phyloP scores from a whole-genome alignment of 2,797 vertebrate genomes.

The Sphenodon punctatus region DNA sequence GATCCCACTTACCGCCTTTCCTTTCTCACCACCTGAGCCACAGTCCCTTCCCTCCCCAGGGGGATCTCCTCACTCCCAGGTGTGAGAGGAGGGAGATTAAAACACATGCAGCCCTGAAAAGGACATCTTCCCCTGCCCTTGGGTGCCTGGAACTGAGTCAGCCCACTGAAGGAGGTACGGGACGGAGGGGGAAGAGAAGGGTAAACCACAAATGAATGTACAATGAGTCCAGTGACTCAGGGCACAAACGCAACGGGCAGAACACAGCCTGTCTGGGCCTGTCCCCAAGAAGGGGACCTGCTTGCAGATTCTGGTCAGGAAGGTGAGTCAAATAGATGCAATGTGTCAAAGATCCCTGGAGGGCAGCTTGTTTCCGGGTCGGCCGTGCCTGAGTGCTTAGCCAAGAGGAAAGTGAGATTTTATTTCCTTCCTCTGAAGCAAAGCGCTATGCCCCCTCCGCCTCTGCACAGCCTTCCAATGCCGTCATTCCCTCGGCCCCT shows the following conservation, averaged over 20 bases:
- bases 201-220: no score
- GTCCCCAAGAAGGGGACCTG: background rate
- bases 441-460: background rate
- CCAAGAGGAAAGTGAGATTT: background rate
- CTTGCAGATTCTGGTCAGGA: background rate
- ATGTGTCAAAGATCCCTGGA: background rate
- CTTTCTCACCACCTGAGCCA: background rate
- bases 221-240: no score
- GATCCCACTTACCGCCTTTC: background rate
- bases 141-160: background rate
- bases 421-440: constrained; percentile 20
- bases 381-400: background rate
- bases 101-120: background rate
- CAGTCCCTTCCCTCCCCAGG: background rate
- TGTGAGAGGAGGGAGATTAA: background rate
- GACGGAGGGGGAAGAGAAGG: no score
- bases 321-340: background rate
- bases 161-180: no score
- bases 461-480: background rate
- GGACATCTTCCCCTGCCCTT: background rate
- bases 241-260: background rate
- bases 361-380: background rate
- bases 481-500: background rate
- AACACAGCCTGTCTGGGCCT: background rate
- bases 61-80: background rate